A percentile compares a stretch with the other conserved stretches of the same genome.
phyloP scores from a whole-genome alignment of 2,888 invertebrate species.

The Eledona agricola region DNA sequence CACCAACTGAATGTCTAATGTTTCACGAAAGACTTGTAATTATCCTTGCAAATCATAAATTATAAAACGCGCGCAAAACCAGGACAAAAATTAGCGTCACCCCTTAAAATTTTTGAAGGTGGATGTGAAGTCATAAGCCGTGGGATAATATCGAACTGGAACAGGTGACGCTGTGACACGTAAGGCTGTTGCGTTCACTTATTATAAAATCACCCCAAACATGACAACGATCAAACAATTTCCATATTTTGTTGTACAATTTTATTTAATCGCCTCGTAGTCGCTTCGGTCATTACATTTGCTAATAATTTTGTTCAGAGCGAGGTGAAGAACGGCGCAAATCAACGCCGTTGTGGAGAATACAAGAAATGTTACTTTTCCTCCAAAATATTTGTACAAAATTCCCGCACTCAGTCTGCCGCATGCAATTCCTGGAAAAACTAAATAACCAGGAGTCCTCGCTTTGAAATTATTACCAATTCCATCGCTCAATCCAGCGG shows the following conservation, averaged over 20 bases:
- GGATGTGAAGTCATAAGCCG: constrained; percentile 56
- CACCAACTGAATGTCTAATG: constrained; percentile 3
- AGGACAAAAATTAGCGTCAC: constrained; percentile 12
- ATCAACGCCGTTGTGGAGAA: constrained; percentile 62
- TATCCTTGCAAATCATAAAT: constrained; percentile 1
- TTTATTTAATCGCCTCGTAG: constrained; percentile 4
- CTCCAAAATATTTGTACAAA: constrained; percentile 72
- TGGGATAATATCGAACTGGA: constrained; percentile 59
- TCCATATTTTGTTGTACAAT: constrained; percentile 29
- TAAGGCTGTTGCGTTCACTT: constrained; percentile 50
- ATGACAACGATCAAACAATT: constrained; percentile 44
- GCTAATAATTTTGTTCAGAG: constrained; percentile 57
- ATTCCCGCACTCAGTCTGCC: constrained; percentile 80
- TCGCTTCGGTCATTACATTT: background rate
- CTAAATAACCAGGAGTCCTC: no score
- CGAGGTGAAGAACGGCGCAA: constrained; percentile 62
- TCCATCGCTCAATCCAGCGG: constrained; percentile 88
- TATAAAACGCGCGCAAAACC: no score
- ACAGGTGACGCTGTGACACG: constrained; percentile 58
- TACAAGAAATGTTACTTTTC: constrained; percentile 65
- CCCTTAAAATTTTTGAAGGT: constrained; percentile 31
- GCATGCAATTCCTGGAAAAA: constrained; percentile 74
- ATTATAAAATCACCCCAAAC: constrained; percentile 50
- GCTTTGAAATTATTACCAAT: no score
- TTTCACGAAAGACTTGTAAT: constrained; percentile 10